phyloP scores from a whole-genome alignment of 35 echinoderm and acorn worm species.

The Apostichopus parvimensis region DNA sequence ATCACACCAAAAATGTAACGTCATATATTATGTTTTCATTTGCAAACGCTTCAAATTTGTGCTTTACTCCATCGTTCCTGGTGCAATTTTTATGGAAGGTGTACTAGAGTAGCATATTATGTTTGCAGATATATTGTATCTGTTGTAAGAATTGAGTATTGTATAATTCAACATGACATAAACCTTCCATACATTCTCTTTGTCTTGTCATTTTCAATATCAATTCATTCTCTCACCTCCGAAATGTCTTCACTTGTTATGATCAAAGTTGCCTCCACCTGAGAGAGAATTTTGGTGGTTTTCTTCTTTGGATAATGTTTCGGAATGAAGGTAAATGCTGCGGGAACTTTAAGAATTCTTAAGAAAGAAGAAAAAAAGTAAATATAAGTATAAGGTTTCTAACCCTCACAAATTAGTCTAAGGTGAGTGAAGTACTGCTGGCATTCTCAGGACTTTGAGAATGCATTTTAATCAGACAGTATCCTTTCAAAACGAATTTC shows the following conservation, averaged over 20 bases:
- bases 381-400: neutral
- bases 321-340: constrained; percentile 57
- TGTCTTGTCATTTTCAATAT: too few species aligned
- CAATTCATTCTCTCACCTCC: constrained; percentile 11
- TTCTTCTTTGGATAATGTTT: constrained; percentile 48
- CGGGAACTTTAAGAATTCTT: constrained; percentile 57
- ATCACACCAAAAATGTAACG: too few species aligned
- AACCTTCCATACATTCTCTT: too few species aligned
- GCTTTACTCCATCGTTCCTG: too few species aligned
- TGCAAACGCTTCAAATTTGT: too few species aligned
- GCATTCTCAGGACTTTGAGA: neutral
- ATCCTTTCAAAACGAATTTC: neutral
- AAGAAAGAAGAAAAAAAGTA: neutral
- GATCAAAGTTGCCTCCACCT: constrained; percentile 2
- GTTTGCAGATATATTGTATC: too few species aligned
- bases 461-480: neutral
- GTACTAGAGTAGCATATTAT: too few species aligned
- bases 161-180: too few species aligned
- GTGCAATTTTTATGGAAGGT: too few species aligned
- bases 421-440: too few species aligned
- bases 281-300: constrained; percentile 51
- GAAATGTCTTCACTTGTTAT: constrained; percentile 9
- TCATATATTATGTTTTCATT: too few species aligned
- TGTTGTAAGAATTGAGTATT: too few species aligned
- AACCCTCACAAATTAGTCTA: neutral